Evolutionary conservation across 2,888 invertebrate genomes (phyloP).

Genomic region (Seira ritae): DNA sequence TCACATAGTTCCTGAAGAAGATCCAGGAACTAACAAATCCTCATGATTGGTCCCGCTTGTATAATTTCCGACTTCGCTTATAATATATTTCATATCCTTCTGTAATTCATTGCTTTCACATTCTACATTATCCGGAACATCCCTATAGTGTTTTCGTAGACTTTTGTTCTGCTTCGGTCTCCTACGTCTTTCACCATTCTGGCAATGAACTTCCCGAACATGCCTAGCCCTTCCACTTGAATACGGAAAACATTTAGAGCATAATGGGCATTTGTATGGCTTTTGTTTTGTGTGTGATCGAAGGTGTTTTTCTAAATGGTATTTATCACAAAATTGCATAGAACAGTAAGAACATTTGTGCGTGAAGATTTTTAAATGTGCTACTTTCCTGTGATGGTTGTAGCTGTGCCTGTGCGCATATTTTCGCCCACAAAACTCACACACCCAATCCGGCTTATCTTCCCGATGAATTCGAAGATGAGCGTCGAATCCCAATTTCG

Average conservation of each 20-base stretch:
- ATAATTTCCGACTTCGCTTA: no score
- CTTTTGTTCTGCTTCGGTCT: background rate
- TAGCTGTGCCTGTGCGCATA: constrained; percentile 43
- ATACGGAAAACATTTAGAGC: constrained; percentile 41
- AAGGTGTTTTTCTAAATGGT: constrained; percentile 30
- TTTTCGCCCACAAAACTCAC: constrained; percentile 38
- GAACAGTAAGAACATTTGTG: constrained; percentile 36
- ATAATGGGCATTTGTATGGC: constrained; percentile 40
- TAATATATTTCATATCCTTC: no score
- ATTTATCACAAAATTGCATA: constrained; percentile 6
- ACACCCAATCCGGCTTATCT: constrained; percentile 20
- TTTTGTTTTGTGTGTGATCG: constrained; percentile 44
- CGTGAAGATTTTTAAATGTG: constrained; percentile 27
- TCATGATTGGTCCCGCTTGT: no score
- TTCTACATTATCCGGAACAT: no score
- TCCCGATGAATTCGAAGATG: no score
- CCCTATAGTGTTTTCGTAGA: background rate
- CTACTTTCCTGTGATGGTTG: constrained; percentile 32
- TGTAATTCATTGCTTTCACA: no score
- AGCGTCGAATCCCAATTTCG: no score
- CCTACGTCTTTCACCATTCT: no score
- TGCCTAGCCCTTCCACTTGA: constrained; percentile 32
- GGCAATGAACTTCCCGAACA: constrained; percentile 42
- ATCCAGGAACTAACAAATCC: no score
- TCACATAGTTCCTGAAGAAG: no score